phyloP scores from a whole-genome alignment of 2,113 vertebrate species.

The Ciconia maguari region DNA sequence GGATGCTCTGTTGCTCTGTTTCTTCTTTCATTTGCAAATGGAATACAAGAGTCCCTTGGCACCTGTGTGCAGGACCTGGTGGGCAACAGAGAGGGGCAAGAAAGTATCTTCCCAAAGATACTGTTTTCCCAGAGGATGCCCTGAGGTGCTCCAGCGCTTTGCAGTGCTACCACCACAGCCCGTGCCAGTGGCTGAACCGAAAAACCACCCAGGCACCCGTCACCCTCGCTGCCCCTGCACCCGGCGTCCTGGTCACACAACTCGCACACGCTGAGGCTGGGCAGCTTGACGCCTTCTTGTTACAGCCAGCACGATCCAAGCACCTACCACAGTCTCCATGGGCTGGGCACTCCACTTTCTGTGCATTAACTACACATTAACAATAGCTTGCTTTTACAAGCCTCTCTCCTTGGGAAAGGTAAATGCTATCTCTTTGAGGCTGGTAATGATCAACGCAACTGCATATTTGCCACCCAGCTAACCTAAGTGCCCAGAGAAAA shows the following conservation, averaged over 20 bases:
- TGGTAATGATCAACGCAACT: neutral
- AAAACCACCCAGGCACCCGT: accelerated
- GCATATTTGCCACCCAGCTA: neutral
- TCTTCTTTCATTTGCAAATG: neutral
- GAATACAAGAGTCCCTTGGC: neutral
- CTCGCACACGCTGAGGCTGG: neutral
- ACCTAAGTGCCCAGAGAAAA: neutral
- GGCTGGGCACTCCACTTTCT: neutral
- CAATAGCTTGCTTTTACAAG: neutral
- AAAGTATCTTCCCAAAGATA: neutral
- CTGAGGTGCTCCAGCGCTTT: neutral
- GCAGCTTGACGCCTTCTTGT: neutral
- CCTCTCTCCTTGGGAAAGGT: neutral
- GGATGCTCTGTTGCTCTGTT: neutral
- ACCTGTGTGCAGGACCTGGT: neutral
- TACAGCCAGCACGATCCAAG: neutral
- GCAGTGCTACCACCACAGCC: neutral
- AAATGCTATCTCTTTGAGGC: neutral
- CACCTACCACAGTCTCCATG: neutral
- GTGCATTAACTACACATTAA: neutral
- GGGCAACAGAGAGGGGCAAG: neutral
- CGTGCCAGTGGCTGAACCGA: neutral
- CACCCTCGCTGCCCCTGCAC: neutral
- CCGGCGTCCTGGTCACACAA: neutral
- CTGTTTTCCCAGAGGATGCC: neutral